Conservation (phyloP, 2,888 invertebrate species). For the Drosophila picticornis region DNA sequence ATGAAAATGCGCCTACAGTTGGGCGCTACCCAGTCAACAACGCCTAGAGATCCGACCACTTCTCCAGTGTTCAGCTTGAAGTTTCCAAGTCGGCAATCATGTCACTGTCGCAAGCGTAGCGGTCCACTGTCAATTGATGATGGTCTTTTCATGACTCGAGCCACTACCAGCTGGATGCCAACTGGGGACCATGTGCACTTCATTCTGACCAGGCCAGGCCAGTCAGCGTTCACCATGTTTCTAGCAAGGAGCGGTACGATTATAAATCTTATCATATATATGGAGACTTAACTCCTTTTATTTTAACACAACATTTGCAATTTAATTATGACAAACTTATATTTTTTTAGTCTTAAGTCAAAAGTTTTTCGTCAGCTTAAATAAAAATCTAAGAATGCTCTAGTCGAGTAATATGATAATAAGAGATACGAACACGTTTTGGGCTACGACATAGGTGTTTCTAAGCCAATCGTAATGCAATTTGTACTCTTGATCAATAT, state of each 20-base stretch:
- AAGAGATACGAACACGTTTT: background rate
- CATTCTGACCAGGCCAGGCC: background rate
- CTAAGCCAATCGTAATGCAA: background rate
- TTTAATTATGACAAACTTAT: background rate
- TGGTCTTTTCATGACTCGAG: slow-evolving; percentile 20
- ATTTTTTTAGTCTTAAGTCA: background rate
- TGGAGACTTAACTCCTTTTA: background rate
- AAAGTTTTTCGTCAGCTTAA: background rate
- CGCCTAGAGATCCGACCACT: slow-evolving; percentile 31
- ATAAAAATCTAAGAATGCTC: background rate
- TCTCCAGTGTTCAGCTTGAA: slow-evolving; percentile 9
- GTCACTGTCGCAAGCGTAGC: slow-evolving; percentile 72
- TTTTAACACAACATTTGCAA: background rate
- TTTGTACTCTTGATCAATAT: background rate
- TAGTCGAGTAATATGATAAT: background rate
- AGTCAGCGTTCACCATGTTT: background rate
- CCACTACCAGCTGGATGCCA: slow-evolving; percentile 16
- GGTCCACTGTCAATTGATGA: slow-evolving; percentile 71
- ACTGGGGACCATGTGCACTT: slow-evolving; percentile 48
- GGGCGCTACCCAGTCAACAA: slow-evolving; percentile 29
- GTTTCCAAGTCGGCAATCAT: slow-evolving; percentile 63
- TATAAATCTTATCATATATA: slow-evolving; percentile 2
- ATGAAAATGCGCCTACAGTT: slow-evolving; percentile 22
- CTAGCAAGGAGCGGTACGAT: background rate
- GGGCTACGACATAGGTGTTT: background rate